Percentiles rank a stretch among this genome's conserved stretches.
These are phyloP conservation scores for Ceryle rudis DNA, from an alignment of 2,797 vertebrate species.

Conservation along the genomic window DNA sequence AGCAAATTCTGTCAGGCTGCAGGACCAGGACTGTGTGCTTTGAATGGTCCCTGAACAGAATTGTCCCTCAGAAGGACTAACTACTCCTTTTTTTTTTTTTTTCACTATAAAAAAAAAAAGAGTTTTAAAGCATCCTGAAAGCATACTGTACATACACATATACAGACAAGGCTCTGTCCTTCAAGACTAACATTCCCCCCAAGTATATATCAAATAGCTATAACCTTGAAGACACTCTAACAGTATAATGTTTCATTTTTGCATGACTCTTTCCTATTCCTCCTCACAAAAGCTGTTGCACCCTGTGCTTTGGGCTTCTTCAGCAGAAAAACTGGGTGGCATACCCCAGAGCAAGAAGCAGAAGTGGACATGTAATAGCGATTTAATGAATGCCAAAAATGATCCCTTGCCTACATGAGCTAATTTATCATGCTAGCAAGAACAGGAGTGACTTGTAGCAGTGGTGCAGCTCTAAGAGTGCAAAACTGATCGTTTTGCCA, in stretches of 20 bases:
- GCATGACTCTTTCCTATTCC: not conserved
- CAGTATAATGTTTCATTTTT: not conserved
- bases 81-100: not conserved
- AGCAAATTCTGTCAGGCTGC: not conserved
- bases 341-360: not conserved
- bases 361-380: not conserved
- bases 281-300: not conserved
- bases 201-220: not conserved
- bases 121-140: not conserved
- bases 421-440: constrained; percentile 24
- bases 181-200: not conserved
- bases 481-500: constrained; percentile 47
- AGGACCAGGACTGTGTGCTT: not conserved
- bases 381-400: constrained; percentile 40
- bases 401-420: not conserved
- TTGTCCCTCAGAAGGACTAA: not conserved
- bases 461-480: not conserved
- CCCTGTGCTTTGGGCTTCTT: not conserved
- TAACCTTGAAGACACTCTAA: not conserved
- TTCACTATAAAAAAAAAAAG: not conserved
- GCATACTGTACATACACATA: not conserved
- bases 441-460: not conserved
- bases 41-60: not conserved
- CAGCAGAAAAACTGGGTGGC: not conserved
- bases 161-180: not conserved